Evolutionary conservation across 1,140 invertebrate genomes (phyloP).

Genomic region (Zaprionus gabonicus): DNA sequence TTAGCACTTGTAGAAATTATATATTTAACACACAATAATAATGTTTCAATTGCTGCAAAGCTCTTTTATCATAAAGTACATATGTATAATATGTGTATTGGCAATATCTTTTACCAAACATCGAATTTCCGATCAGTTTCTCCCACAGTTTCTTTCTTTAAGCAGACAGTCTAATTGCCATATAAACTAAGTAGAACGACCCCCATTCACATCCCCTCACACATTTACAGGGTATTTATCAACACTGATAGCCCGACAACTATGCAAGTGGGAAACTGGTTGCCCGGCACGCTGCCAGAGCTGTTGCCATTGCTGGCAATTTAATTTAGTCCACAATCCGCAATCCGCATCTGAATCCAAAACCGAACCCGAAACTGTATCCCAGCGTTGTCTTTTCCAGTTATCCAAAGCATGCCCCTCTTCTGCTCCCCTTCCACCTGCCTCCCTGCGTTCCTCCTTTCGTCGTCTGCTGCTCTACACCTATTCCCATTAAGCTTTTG

Average conservation of each 20-base stretch:
- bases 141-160: not conserved
- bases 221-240: constrained; percentile 12
- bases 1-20: too few relatives aligned
- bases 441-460: not conserved
- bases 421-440: not conserved
- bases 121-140: not conserved
- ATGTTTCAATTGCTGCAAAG: too few relatives aligned
- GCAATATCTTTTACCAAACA: too few relatives aligned
- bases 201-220: not conserved
- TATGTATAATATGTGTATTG: too few relatives aligned
- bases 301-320: constrained; percentile 43
- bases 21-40: too few relatives aligned
- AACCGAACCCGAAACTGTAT: constrained; percentile 25
- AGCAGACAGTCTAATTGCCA: not conserved
- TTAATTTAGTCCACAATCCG: constrained; percentile 68
- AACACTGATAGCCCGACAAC: not conserved
- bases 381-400: not conserved
- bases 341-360: constrained; percentile 33
- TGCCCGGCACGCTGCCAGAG: constrained; percentile 18
- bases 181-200: not conserved
- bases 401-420: not conserved
- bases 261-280: constrained; percentile 47
- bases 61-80: too few relatives aligned
- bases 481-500: constrained; percentile 46
- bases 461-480: constrained; percentile 5